These are phyloP conservation scores for Ctenodactylus gundi DNA, from an alignment of 2,113 vertebrate species.

Conservation along the genomic window DNA sequence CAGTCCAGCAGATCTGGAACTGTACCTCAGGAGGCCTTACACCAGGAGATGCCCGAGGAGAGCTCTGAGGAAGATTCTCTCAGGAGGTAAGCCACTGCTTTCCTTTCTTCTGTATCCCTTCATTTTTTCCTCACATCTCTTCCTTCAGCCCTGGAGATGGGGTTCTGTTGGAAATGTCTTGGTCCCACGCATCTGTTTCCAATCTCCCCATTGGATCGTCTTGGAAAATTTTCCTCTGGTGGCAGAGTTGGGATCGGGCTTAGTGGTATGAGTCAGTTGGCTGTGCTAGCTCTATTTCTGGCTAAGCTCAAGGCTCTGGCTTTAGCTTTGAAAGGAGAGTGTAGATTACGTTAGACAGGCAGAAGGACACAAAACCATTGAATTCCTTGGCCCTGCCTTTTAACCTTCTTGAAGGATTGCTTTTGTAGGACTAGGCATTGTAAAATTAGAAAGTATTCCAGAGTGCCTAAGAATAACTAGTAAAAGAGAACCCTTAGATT, in stretches of 20 bases:
- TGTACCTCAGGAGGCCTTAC: slow-evolving; percentile 97
- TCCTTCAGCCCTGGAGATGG: slow-evolving; percentile 36
- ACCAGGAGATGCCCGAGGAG: slow-evolving; percentile 98
- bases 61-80: slow-evolving; percentile 97
- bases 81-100: slow-evolving; percentile 89
- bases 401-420: slow-evolving; percentile 25
- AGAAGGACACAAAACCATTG: neutral
- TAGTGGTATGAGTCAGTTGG: slow-evolving; percentile 3
- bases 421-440: neutral
- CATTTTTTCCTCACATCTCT: slow-evolving; percentile 1
- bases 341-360: slow-evolving; percentile 9
- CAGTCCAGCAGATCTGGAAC: slow-evolving; percentile 91
- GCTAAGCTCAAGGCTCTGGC: neutral
- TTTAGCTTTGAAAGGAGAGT: slow-evolving; percentile 19
- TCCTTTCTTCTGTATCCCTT: neutral
- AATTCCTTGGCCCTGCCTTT: neutral
- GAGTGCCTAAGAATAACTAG: neutral
- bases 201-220: slow-evolving; percentile 12
- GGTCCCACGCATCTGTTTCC: slow-evolving; percentile 10
- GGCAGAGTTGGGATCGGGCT: neutral
- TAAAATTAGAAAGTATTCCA: neutral
- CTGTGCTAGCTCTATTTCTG: neutral
- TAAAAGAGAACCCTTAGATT: neutral
- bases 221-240: slow-evolving; percentile 57
- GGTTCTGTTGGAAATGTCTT: slow-evolving; percentile 31